phyloP scores from a whole-genome alignment of 2,888 invertebrate genomes.

The Heliconius aoede region DNA sequence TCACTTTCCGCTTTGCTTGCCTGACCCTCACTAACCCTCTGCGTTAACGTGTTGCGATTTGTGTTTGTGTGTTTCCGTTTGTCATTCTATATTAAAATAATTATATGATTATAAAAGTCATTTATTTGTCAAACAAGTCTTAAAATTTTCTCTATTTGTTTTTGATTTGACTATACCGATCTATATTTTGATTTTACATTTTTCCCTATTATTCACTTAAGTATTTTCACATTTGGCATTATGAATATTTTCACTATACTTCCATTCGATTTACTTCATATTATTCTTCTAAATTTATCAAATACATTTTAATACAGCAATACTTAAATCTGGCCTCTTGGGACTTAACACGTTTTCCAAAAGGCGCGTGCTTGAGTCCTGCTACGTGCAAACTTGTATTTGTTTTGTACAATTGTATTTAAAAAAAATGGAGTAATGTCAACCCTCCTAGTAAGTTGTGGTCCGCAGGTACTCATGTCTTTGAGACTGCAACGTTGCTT shows the following conservation, averaged over 20 bases:
- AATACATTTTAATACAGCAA: background rate
- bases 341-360: too few species aligned
- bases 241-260: background rate
- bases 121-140: background rate
- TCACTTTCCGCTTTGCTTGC: constrained; percentile 61
- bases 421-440: too few species aligned
- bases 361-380: too few species aligned
- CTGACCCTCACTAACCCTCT: constrained; percentile 62
- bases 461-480: too few species aligned
- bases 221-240: background rate
- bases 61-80: constrained; percentile 78
- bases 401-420: too few species aligned
- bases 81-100: constrained; percentile 49
- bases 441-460: too few species aligned
- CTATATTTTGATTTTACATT: background rate
- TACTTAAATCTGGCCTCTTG: too few species aligned
- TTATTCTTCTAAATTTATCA: background rate
- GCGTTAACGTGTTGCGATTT: constrained; percentile 77
- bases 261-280: background rate
- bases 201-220: background rate
- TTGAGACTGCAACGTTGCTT: background rate
- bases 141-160: background rate
- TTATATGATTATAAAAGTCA: background rate
- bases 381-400: too few species aligned
- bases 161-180: background rate